Base-by-base conservation (phyloP, 64 coral and sea anemone genomes). In the Montipora sp. region DNA sequence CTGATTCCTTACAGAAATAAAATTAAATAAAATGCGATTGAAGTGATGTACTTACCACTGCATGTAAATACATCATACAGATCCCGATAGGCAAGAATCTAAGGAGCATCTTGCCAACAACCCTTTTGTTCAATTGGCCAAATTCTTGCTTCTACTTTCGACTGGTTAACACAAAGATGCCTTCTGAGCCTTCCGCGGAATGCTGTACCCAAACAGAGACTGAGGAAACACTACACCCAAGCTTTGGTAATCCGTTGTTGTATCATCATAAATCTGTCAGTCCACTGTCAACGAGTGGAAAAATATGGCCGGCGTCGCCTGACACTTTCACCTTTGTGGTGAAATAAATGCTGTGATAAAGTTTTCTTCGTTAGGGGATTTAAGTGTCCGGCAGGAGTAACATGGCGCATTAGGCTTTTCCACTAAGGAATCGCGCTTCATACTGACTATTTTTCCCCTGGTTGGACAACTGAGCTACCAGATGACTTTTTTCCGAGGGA, bases 251-350 rank as follows among this genome's bases (percentile, higher is more conserved):
- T 78, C 75, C 4, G 11, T 4, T 18, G 46, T 13, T 5, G 12
- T 49, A 19, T 78, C 14, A 78, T 49, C 46, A 48, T 78, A 78
- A 78, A 49, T 19, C 16, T 78, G 75, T 78, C 75, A 78, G 14
- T 49, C 3, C 19, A 1, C 15, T 50, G 75, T 78, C 75, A 78
- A 50, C 75, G 14, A 78, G 13, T 46, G 45, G 47, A 78, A 50
- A 19, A 19, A 46, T 2, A 36, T 36, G 36, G 36, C 36, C 36
- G 2, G 36, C 36, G 36, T 36, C 36, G 36, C 36, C 36, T 36
- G 36, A 36, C 36, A 36, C 36, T 36, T 36, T 36, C 36, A 36
- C 36, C 36, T 36, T 36, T 36, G 36, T 36, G 36, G 36, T 36
- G 36, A 36, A 36, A 36, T 36, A 36, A 36, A 36, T 36, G 2